Base-by-base conservation (phyloP, 2,888 invertebrate genomes). In the Agrenia bidenticulata region DNA sequence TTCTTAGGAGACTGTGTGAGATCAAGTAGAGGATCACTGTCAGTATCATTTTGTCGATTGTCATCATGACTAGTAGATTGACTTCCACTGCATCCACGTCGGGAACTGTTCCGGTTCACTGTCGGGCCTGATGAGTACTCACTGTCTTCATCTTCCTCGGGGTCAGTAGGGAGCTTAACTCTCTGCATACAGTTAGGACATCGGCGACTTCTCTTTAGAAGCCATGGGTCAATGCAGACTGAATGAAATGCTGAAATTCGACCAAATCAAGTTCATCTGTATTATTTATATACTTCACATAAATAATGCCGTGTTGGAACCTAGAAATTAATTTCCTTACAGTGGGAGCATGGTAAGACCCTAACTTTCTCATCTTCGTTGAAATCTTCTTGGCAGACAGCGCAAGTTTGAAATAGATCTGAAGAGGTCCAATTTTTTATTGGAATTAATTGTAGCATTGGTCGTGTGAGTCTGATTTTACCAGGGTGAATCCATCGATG, bases 321-420 rank as follows among this genome's bases (percentile, higher is more conserved):
- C n/a, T n/a, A n/a, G n/a, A n/a, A n/a, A n/a, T n/a, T n/a, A n/a
- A n/a, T n/a, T n/a, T n/a, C n/a, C 37, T 41, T 81, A 97, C 96
- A 93, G 82, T 99, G 98, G 23, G 89, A 88, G 80, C 98, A 99
- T 0, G 96, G 97, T 78, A 99, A 83, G 70, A 98, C 88, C 56
- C 98, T 81, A 42, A 99, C 83, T 79, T 93, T 91, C 79, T 99
- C 98, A 39, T 94, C 94, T 79, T 96, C 96, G 64, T 88, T 85
- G 81, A 94, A 99, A 81, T 98, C 97, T 77, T 99, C 98, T 73
- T 99, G 85, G 80, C 99, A 99, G 79, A 99, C 96, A 73, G 96
- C 97, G 84, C 99, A 99, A 0, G 92, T 93, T 77, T 99, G 85
- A 81, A 94, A 97, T 1, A 91, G 90, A 81, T 95, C 94, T 15